Percentiles rank a stretch among this genome's conserved stretches.
Conservation (phyloP, 2,888 invertebrate species). For the Autographa pulchrina region DNA sequence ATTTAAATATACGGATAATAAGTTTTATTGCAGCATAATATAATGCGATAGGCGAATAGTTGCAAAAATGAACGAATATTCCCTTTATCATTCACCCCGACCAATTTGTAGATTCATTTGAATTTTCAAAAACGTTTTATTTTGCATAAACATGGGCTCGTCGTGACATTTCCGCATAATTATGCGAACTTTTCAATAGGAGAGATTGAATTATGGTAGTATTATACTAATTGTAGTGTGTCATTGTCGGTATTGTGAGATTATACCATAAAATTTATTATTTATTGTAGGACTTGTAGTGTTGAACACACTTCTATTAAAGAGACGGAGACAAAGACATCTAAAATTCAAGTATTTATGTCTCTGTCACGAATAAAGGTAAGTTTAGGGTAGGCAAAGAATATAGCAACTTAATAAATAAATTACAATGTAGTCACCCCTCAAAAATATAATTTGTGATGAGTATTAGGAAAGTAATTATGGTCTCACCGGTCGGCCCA, state of each 20-base stretch:
- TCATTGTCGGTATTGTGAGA: constrained; percentile 69
- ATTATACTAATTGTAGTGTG: constrained; percentile 83
- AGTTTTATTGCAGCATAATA: not conserved
- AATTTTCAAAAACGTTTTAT: constrained; percentile 68
- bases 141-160: constrained; percentile 87
- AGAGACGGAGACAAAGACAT: constrained; percentile 4
- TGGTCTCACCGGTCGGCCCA: constrained; percentile 73
- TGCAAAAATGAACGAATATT: constrained; percentile 30
- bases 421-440: constrained; percentile 40
- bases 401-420: constrained; percentile 36
- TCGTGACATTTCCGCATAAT: constrained; percentile 73
- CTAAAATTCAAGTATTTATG: not conserved
- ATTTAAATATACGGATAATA: not conserved
- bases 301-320: constrained; percentile 15
- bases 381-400: constrained; percentile 23
- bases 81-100: constrained; percentile 62
- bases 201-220: constrained; percentile 77
- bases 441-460: constrained; percentile 55
- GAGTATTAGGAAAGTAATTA: constrained; percentile 76
- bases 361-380: constrained; percentile 20
- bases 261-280: constrained; percentile 73
- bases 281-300: constrained; percentile 53
- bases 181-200: constrained; percentile 70
- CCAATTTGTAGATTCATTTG: constrained; percentile 71
- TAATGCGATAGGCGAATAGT: constrained; percentile 6